Percentiles rank a stretch among this genome's conserved stretches.
These are phyloP conservation scores for Myodes glareolus DNA, from an alignment of 2,113 vertebrate species.

Conservation along the genomic window DNA sequence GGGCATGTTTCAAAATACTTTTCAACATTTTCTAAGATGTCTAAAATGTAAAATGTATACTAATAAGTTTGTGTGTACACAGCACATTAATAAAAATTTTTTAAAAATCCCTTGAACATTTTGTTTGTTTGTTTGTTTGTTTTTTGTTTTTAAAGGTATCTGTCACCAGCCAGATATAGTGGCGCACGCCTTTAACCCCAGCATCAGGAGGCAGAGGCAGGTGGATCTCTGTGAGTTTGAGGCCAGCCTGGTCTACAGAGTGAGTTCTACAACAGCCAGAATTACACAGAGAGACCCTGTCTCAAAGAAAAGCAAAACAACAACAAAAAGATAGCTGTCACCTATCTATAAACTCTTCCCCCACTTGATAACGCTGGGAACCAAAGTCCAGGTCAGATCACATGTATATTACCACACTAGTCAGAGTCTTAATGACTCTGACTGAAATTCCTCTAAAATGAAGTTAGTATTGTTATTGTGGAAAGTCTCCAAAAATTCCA, in stretches of 20 bases:
- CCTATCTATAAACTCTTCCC: neutral
- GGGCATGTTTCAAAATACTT: conserved; percentile 31
- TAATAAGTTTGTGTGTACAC: neutral
- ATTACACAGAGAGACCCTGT: neutral
- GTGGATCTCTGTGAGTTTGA: neutral
- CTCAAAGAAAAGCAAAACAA: neutral
- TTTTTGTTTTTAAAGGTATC: conserved; percentile 50
- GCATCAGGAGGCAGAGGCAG: neutral
- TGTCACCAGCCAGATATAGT: neutral
- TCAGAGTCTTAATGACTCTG: neutral
- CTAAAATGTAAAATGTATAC: neutral
- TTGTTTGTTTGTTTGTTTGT: too few species aligned
- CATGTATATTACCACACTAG: neutral
- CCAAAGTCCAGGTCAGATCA: neutral
- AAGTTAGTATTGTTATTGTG: conserved; percentile 9
- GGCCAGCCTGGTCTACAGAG: neutral
- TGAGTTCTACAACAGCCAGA: neutral
- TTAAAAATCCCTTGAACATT: neutral
- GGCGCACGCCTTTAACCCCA: neutral
- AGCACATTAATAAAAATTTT: neutral
- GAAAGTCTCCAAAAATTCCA: neutral
- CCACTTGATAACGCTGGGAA: neutral
- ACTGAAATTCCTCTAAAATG: neutral
- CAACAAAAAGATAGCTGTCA: neutral
- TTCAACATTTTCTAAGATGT: conserved; percentile 36